Evolutionary conservation across 1,140 invertebrate species (phyloP), one percentile per base, ranked within the genome.

Genomic region (Nasonia giraulti): DNA sequence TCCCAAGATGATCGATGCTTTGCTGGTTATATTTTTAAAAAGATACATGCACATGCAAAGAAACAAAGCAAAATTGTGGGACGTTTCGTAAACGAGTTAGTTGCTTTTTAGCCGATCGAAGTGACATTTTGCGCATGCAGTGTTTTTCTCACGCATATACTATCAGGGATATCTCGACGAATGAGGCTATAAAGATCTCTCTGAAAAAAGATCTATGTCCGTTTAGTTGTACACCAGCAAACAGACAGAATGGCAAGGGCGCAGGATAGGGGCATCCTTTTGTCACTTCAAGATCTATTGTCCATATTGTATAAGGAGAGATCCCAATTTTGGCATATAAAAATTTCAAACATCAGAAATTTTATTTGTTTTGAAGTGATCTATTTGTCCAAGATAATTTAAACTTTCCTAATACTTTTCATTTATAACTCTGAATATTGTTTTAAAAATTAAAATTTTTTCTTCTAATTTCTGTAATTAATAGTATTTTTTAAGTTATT

Each of bases 221-320:
- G 86, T 87, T 86, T 71, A 87, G 82, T 87, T 62, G 68, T 83
- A 80, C 73, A 87, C 85, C 84, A 90, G 87, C 85, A 89, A 90
- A 92, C 91, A 92, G 91, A 92, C 91, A 92, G 91, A 91, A 92
- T 92, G 91, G 91, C 89, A 92, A 89, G 90, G 90, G 89, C 89
- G 89, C 90, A 90, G 91, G 90, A 91, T 91, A 92, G 92, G 91
- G 92, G 90, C 90, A 92, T 91, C 90, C 88, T 90, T 87, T 84
- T 87, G 87, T 89, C 87, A 91, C 87, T 90, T 89, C 86, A 80
- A 84, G 78, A 44, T 80, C 68, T 80, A 68, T 75, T 75, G 17
- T 79, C 40, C 23, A 75, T 2, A 2, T 83, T 66, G 50, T 74
- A 40, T 31, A 14, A 55, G 33, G 69, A 66, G 66, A 74, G 69